A percentile compares a stretch with the other conserved stretches of the same genome.
Conservation (phyloP, 2,888 invertebrate genomes). For the Drosophila robusta region DNA sequence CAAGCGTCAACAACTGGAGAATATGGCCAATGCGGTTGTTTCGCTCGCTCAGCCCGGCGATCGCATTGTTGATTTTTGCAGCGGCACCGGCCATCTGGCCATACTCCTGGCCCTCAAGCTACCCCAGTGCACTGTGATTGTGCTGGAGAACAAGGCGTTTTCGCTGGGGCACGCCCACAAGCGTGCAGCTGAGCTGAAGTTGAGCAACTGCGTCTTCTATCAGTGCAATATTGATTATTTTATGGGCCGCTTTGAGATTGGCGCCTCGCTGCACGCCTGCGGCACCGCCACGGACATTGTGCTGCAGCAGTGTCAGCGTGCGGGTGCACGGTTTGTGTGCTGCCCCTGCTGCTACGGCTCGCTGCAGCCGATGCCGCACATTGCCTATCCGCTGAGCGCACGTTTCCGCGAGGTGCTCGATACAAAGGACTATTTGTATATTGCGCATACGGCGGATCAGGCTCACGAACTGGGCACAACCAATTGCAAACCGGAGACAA, state of each 20-base stretch:
- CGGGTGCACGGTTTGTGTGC: slow-evolving; percentile 92
- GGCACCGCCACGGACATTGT: slow-evolving; percentile 97
- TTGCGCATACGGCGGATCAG: slow-evolving; percentile 97
- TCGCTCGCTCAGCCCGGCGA: slow-evolving; percentile 89
- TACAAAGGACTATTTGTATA: slow-evolving; percentile 89
- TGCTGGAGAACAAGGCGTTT: slow-evolving; percentile 96
- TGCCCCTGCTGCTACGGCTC: slow-evolving; percentile 98
- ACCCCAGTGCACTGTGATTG: slow-evolving; percentile 91
- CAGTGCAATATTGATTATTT: slow-evolving; percentile 97
- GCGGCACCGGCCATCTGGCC: slow-evolving; percentile 97
- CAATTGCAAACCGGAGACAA: slow-evolving; percentile 83
- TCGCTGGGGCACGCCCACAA: slow-evolving; percentile 91
- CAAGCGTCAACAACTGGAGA: slow-evolving; percentile 95
- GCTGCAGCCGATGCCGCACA: slow-evolving; percentile 91
- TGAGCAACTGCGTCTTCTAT: slow-evolving; percentile 91
- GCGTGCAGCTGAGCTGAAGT: slow-evolving; percentile 88
- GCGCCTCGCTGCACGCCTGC: slow-evolving; percentile 96
- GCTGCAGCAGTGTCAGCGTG: slow-evolving; percentile 91
- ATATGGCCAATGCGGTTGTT: slow-evolving; percentile 91
- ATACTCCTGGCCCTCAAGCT: slow-evolving; percentile 92
- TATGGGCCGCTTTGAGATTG: slow-evolving; percentile 92
- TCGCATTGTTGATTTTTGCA: slow-evolving; percentile 96
- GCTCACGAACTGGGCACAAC: slow-evolving; percentile 88
- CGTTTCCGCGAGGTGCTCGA: slow-evolving; percentile 85
- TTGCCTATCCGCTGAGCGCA: slow-evolving; percentile 93